These are phyloP conservation scores for Drosophila pegasa DNA, from an alignment of 2,888 invertebrate genomes.

Conservation along the genomic window DNA sequence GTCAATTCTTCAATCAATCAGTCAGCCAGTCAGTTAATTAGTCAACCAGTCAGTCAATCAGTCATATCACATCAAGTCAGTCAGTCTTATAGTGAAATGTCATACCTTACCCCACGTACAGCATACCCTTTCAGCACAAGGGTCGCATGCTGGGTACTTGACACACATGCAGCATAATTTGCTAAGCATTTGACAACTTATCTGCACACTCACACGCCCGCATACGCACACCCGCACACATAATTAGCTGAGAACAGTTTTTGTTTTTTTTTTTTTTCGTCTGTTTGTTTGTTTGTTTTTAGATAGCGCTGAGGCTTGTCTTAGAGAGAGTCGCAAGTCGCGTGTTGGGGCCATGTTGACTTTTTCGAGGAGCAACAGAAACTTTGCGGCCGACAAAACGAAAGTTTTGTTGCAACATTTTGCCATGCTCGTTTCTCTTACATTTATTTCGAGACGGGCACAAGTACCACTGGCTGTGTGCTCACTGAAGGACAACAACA, in stretches of 20 bases:
- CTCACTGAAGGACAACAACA: slow-evolving; percentile 18
- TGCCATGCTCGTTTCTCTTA: neutral
- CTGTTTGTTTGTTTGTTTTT: neutral
- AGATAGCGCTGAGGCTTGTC: neutral
- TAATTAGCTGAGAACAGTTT: slow-evolving; percentile 57
- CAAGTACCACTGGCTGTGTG: slow-evolving; percentile 25
- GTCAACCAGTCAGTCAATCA: neutral
- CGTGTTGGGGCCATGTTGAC: slow-evolving; percentile 42
- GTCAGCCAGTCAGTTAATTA: too few species aligned
- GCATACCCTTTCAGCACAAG: neutral
- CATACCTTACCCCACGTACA: neutral
- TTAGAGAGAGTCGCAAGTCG: slow-evolving; percentile 31
- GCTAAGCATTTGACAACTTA: slow-evolving; percentile 48
- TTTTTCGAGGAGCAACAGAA: slow-evolving; percentile 63
- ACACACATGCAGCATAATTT: slow-evolving; percentile 38
- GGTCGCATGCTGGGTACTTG: neutral
- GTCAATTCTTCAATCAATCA: too few species aligned
- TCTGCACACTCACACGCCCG: slow-evolving; percentile 33
- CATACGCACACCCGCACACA: slow-evolving; percentile 27
- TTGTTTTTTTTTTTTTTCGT: neutral
- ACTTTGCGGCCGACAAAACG: slow-evolving; percentile 68
- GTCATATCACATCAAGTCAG: neutral
- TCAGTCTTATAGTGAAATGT: neutral
- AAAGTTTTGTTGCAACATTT: slow-evolving; percentile 62
- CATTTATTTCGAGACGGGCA: slow-evolving; percentile 15